phyloP scores from a whole-genome alignment of 2,888 invertebrate species.

The Nematopogon swammerdamellus region DNA sequence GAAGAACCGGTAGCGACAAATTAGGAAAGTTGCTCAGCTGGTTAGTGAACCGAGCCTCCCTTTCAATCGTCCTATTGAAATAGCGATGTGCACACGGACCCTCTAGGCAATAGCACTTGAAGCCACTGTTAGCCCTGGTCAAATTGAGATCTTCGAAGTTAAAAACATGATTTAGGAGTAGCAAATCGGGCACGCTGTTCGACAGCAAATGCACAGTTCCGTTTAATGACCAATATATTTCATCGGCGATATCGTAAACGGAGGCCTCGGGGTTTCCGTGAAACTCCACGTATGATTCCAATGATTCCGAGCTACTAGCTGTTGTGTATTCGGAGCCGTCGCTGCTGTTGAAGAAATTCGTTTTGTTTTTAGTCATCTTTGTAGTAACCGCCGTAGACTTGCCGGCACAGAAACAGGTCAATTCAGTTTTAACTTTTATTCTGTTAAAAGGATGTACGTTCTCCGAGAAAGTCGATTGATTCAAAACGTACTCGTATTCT shows the following conservation, averaged over 20 bases:
- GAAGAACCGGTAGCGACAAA: not conserved
- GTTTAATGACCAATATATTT: too few species aligned
- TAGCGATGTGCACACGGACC: not conserved
- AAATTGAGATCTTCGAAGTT: too few species aligned
- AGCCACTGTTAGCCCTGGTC: not conserved
- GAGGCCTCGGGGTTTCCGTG: not conserved
- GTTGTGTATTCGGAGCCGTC: not conserved
- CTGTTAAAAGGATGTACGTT: constrained; percentile 25
- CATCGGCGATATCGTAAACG: not conserved
- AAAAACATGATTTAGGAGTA: not conserved
- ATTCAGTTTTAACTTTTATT: constrained; percentile 19
- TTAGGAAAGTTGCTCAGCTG: not conserved
- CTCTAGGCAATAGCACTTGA: not conserved
- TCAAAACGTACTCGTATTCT: constrained; percentile 24
- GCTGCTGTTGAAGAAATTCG: not conserved
- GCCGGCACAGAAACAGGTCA: constrained; percentile 29
- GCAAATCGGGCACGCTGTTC: not conserved
- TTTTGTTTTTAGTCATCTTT: too few species aligned
- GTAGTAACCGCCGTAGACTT: too few species aligned
- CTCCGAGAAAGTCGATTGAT: constrained; percentile 18
- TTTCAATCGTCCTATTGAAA: not conserved
- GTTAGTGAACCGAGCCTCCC: not conserved
- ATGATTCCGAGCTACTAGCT: not conserved
- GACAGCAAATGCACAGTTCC: too few species aligned
- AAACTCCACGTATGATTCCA: not conserved